Evolutionary conservation across 1,140 invertebrate genomes (phyloP).

Genomic region (Drosophila miranda): DNA sequence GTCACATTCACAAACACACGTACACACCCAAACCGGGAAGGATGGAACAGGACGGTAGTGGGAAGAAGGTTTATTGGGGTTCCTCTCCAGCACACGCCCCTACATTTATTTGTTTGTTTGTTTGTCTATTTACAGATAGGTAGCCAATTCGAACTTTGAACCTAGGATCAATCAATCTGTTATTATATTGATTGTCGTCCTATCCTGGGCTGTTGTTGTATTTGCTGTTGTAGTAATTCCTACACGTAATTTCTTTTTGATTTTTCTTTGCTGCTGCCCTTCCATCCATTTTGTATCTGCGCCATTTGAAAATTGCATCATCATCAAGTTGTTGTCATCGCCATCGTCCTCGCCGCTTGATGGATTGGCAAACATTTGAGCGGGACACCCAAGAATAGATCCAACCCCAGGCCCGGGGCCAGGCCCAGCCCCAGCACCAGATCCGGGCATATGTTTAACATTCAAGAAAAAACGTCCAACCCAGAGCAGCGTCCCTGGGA

Average conservation of each 20-base stretch:
- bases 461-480: slow-evolving; percentile 1
- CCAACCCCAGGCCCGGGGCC: slow-evolving; percentile 17
- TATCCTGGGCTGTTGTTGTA: slow-evolving; percentile 5
- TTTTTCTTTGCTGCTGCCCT: slow-evolving; percentile 43
- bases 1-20: slow-evolving; percentile 32
- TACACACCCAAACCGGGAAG: neutral
- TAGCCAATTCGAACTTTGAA: slow-evolving; percentile 79
- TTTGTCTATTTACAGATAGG: slow-evolving; percentile 77
- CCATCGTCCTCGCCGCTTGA: slow-evolving; percentile 42
- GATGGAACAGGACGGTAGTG: neutral
- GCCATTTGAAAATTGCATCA: slow-evolving; percentile 71
- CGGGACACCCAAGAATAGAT: slow-evolving; percentile 44
- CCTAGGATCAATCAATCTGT: slow-evolving; percentile 77
- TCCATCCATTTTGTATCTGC: slow-evolving; percentile 22
- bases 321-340: slow-evolving; percentile 70
- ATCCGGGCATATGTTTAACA: slow-evolving; percentile 61
- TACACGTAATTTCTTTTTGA: slow-evolving; percentile 78
- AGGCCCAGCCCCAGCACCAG: slow-evolving; percentile 10
- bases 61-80: too few relatives aligned
- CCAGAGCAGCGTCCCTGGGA: slow-evolving; percentile 30
- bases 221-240: slow-evolving; percentile 53
- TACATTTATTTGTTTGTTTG: slow-evolving; percentile 57
- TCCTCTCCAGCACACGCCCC: slow-evolving; percentile 25
- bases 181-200: slow-evolving; percentile 75
- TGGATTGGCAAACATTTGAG: slow-evolving; percentile 76